Base-by-base conservation (phyloP, 2,888 invertebrate species). In the Eristalis arbustorum region DNA sequence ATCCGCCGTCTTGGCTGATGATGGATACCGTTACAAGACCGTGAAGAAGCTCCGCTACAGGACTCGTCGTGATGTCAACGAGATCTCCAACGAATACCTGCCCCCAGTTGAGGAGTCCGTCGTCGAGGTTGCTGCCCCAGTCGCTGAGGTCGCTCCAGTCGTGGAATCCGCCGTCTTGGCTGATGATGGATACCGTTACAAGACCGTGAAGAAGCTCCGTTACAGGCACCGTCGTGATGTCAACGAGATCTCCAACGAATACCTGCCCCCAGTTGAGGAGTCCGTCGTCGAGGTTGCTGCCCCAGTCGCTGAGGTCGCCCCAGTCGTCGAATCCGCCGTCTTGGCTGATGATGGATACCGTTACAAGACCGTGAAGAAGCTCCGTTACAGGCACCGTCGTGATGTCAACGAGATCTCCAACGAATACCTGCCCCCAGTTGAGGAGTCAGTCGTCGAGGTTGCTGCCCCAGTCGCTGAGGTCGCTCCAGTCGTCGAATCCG, bases 321-420 rank as follows among this genome's bases (percentile, higher is more conserved):
- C 79, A 40, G 77, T 88, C 13, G 49, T 57, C 11, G 74, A 74
- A 3, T 71, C 83, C 77, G 66, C 2, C 11, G 87, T 6, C 77
- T 75, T 59, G 78, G 80, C 40, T 72, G 84, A 28, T 72, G 88
- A 40, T 68, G 87, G 18, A 0, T 90, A 90, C 88, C 90, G 90
- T 22, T 90, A 90, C 90, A 90, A 90, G 88, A 90, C 90, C 0
- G 89, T 90, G 49, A 90, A 90, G 64, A 75, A 75, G 1, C 89
- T 89, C 25, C 79, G 69, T 18, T 49, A 28, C 4, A 37, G 77
- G 22, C 89, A 63, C 76, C 89, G 88, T 74, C 90, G 90, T 88
- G 90, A 90, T 75, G 90, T 89, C 2, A 89, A 10, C 40, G 91
- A 92, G 76, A 1, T 84, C 28, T 75, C 25, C 64, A 81, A 74